Base-by-base conservation (phyloP, 2,113 vertebrate genomes). In the Varanus salvator region DNA sequence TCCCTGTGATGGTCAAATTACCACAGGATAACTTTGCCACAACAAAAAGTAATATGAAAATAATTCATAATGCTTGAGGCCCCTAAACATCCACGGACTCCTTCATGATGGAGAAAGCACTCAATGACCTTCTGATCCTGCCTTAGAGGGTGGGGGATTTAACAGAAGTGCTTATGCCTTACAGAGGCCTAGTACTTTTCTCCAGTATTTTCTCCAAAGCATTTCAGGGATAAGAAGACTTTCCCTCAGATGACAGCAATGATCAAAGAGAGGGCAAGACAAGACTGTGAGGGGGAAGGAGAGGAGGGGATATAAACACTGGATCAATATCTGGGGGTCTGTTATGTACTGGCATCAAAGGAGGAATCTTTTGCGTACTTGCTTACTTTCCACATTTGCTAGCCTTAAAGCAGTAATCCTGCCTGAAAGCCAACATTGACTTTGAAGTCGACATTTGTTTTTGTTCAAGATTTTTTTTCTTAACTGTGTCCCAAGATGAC, bases 371-470 rank as follows among this genome's bases (percentile, higher is more conserved):
- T n/a, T 93, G 83, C 57, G 48, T 90, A 80, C 83, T 95, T 95
- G 64, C 85, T 93, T 89, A 92, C 87, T 94, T 88, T 87, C 87
- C 69, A 92, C 69, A 85, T 93, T 93, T 90, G 74, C n/a, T 89
- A 75, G 87, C 90, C 90, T 95, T 93, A 91, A 87, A 95, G 91
- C 87, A 88, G 92, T 93, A 87, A 95, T 93, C 92, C 87, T 87
- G 95, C 93, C 87, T 85, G 94, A 93, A 93, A 91, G 80, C 88
- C 95, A 91, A 89, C 96, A 95, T 91, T 97, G 86, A 92, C 87
- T 96, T 96, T 96, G 93, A 97, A 94, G 93, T 91, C 92, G 74
- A 34, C 91, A 89, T 96, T 97, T 97, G 93, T 93, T 97, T 97
- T 95, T 95, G 60, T 86, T 94, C 38, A 92, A 93, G 91, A 90